phyloP scores from a whole-genome alignment of 2,113 vertebrate species.

The Gallinago media region DNA sequence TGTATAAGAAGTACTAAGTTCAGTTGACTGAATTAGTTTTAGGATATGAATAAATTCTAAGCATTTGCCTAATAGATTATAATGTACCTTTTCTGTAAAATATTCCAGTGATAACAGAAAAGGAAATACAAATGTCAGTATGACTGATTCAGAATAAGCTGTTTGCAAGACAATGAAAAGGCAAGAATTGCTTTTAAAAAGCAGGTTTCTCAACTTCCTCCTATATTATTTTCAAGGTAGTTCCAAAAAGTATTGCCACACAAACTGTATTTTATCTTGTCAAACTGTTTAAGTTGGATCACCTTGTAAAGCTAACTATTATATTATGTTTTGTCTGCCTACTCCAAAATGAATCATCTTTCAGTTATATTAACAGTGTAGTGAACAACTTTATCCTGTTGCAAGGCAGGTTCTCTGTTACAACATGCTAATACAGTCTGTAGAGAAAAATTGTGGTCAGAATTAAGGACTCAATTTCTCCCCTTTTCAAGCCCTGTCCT shows the following conservation, averaged over 20 bases:
- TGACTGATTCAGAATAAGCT: neutral
- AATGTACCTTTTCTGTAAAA: neutral
- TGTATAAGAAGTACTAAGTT: neutral
- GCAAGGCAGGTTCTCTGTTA: neutral
- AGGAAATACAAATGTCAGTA: neutral
- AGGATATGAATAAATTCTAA: neutral
- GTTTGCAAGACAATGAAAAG: neutral
- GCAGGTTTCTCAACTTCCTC: neutral
- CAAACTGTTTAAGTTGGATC: neutral
- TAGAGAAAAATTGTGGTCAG: neutral
- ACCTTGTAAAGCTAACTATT: neutral
- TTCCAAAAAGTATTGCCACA: neutral
- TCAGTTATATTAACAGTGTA: neutral
- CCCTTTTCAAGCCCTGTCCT: neutral
- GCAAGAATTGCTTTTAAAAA: neutral
- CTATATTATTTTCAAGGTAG: neutral
- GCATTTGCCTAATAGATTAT: neutral
- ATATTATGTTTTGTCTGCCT: neutral
- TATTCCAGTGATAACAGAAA: neutral
- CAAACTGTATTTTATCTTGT: neutral
- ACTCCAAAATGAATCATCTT: neutral
- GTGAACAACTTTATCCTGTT: neutral
- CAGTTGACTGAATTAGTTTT: neutral
- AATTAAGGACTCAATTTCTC: neutral
- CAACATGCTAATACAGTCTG: neutral